Evolutionary conservation across 2,797 vertebrate genomes (phyloP).

Genomic region (Microcaecilia unicolor): DNA sequence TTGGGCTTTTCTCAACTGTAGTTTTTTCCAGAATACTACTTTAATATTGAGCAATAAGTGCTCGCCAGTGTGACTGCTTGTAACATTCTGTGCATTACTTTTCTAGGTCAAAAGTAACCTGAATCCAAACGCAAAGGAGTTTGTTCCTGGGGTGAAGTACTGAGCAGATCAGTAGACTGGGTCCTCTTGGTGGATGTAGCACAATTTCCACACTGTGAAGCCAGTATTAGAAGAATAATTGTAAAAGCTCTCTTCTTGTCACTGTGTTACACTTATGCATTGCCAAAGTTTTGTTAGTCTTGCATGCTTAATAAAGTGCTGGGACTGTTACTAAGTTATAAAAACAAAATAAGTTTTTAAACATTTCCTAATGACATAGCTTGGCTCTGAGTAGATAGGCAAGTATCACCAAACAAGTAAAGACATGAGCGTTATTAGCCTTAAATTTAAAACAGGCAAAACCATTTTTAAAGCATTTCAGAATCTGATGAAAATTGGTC

Average conservation of each 20-base stretch:
- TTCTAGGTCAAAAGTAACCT: conserved; percentile 79
- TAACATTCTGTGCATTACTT: no score
- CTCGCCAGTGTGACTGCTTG: no score
- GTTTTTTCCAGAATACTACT: no score
- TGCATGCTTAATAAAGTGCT: conserved; percentile 77
- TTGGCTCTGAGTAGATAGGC: conserved; percentile 36
- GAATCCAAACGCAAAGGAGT: conserved; percentile 89
- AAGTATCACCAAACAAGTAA: conserved; percentile 59
- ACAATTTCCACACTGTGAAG: conserved; percentile 78
- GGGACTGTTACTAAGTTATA: conserved; percentile 69
- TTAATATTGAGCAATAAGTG: no score
- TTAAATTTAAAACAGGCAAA: conserved; percentile 35
- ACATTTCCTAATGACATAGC: conserved; percentile 10
- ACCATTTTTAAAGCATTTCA: conserved; percentile 24
- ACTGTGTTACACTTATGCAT: conserved; percentile 81
- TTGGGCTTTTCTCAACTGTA: no score
- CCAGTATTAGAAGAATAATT: conserved; percentile 76
- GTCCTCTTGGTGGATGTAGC: conserved; percentile 65
- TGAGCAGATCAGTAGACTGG: conserved; percentile 61
- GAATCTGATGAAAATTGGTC: conserved; percentile 31
- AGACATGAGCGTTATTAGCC: conserved; percentile 37
- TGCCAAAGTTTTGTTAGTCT: conserved; percentile 85
- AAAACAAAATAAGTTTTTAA: conserved; percentile 51
- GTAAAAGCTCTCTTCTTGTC: conserved; percentile 70
- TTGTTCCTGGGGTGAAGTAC: conserved; percentile 85